Evolutionary conservation across 2,888 invertebrate genomes (phyloP), one percentile per base, ranked within the genome.

Genomic region (Erynnis tages): DNA sequence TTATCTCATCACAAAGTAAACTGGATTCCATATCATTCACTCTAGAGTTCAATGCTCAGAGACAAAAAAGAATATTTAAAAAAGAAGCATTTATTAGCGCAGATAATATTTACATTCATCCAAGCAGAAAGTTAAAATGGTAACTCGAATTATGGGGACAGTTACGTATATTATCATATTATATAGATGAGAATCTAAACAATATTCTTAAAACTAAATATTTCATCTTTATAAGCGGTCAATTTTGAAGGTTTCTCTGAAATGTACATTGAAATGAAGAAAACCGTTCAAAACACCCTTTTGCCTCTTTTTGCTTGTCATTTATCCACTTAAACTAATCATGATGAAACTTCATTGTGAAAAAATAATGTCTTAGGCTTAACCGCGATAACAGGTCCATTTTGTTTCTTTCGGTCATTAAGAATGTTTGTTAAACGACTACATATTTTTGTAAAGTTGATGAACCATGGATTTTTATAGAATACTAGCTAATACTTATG

Each of bases 231-330:
- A 66, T 65, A 67, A 69, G 67, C 64, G 77, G 79, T 78, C 61
- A 70, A 73, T 76, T 81, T 77, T 78, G 79, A 85, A 78, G 85
- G 86, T 79, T 71, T 73, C 79, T 80, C 69, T 63, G 73, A 65
- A 73, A 87, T 88, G 54, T 89, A 87, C 87, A 88, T 68, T 66
- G 62, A 55, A 61, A 68, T 68, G 63, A 79, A 77, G 82, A 79
- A 73, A 82, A 84, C 86, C 88, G 47, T 79, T 76, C 82, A 86
- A 85, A 87, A 77, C 64, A 74, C 71, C 76, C 73, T 76, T 50
- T 77, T 87, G 88, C 89, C 88, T 88, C 88, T 73, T 73, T 77
- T 76, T 79, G 88, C 88, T 89, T 87, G 86, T 88, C 87, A 67
- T 76, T 74, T 65, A 53, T 69, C 68, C 60, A 62, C 73, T 79